Evolutionary conservation across 2,888 invertebrate species (phyloP), one percentile per base, ranked within the genome.

Genomic region (Himalopsyche tibetana): DNA sequence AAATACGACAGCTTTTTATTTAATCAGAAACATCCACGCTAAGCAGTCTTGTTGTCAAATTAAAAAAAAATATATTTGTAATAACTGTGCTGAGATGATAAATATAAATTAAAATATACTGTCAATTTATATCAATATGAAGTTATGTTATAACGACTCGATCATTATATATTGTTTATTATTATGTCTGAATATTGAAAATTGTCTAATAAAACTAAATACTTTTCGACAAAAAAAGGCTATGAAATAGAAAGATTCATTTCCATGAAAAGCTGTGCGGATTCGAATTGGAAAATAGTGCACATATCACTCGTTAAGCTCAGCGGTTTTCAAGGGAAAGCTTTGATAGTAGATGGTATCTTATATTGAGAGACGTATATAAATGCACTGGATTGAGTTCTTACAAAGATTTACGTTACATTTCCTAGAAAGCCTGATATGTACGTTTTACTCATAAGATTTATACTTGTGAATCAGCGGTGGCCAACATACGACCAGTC

Each of bases 291-390:
- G 19, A 63, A 63, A 63, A 63, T 19, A 28, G 19, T 63, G 63
- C 19, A 63, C 63, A 63, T 63, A 63, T 19, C 63, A 19, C 63
- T 63, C 63, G 63, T 63, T 63, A 63, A 63, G 63, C 63, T 63
- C 28, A 63, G 63, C 63, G 63, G 63, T 63, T 63, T 63, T 63
- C 3, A 63, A n/a, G 51, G 63, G 28, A 63, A 63, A 63, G 63
- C 63, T 63, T 63, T 63, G 63, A 63, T 63, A 63, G 63, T 28
- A 63, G 63, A 63, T 63, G 63, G 63, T 63, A 63, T 63, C 63
- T 63, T 63, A 51, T 19, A 63, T 28, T 19, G 63, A 63, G 28
- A 63, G 63, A 63, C 63, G 19, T 63, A 19, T 63, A 63, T 63
- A 63, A 63, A 63, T 63, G 63, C 63, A 63, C 11, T 19, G 63